These are phyloP conservation scores for Pammene fasciana DNA, from an alignment of 2,888 invertebrate species.

Conservation along the genomic window DNA sequence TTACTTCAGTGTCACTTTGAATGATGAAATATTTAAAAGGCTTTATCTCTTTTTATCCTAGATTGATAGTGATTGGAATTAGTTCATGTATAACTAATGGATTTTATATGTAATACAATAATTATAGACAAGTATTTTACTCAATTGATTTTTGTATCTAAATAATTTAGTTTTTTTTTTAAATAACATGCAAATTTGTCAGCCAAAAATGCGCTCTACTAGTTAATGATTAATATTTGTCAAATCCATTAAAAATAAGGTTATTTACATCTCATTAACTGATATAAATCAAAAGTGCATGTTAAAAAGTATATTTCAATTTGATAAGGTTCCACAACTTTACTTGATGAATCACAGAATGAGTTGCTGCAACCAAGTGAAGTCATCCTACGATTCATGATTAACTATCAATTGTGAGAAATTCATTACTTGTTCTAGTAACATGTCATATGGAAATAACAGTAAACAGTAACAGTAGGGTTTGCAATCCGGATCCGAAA, in stretches of 20 bases:
- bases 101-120: neutral
- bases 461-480: neutral
- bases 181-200: neutral
- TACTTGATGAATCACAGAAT: conserved; percentile 11
- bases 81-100: too few species aligned
- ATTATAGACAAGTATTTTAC: neutral
- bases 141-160: neutral
- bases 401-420: conserved; percentile 11
- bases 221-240: neutral
- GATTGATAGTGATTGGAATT: too few species aligned
- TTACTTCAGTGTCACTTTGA: too few species aligned
- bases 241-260: neutral
- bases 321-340: neutral
- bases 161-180: neutral
- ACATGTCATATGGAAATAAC: conserved; percentile 13
- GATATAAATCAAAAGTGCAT: neutral
- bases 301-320: neutral
- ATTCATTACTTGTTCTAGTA: neutral
- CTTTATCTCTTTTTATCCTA: too few species aligned
- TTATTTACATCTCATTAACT: neutral
- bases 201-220: neutral
- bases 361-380: neutral
- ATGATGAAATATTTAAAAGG: too few species aligned
- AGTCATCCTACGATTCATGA: conserved; percentile 6
- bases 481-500: too few species aligned